Conservation (phyloP, 2,113 vertebrate genomes). For the Propithecus coquereli region DNA sequence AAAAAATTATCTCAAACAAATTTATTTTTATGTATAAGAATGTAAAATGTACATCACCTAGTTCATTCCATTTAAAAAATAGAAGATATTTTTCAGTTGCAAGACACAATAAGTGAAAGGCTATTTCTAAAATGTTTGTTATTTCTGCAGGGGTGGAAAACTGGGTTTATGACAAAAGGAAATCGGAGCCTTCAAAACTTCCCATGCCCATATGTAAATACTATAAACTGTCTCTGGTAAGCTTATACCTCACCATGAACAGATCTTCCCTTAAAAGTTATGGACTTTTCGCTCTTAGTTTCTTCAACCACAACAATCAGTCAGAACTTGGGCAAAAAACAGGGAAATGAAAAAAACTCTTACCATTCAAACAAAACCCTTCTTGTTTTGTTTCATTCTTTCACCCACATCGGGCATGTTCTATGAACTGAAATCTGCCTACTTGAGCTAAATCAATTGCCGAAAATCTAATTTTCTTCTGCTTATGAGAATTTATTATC, state of each 20-base stretch:
- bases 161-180: conserved; percentile 5
- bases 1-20: neutral
- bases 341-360: neutral
- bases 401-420: neutral
- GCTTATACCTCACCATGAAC: neutral
- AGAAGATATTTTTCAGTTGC: neutral
- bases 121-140: neutral
- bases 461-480: neutral
- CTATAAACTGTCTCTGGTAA: neutral
- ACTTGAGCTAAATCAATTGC: neutral
- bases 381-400: conserved; percentile 21
- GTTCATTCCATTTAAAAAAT: neutral
- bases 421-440: neutral
- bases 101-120: neutral
- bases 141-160: neutral
- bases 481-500: neutral
- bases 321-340: conserved; percentile 20
- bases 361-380: neutral
- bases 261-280: neutral
- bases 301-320: conserved; percentile 13
- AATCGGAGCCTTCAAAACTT: neutral
- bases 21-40: neutral
- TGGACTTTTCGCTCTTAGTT: neutral
- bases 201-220: neutral
- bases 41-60: neutral